These are phyloP conservation scores for Heterodera filipjevi DNA, from an alignment of 2,888 invertebrate genomes.

Conservation along the genomic window DNA sequence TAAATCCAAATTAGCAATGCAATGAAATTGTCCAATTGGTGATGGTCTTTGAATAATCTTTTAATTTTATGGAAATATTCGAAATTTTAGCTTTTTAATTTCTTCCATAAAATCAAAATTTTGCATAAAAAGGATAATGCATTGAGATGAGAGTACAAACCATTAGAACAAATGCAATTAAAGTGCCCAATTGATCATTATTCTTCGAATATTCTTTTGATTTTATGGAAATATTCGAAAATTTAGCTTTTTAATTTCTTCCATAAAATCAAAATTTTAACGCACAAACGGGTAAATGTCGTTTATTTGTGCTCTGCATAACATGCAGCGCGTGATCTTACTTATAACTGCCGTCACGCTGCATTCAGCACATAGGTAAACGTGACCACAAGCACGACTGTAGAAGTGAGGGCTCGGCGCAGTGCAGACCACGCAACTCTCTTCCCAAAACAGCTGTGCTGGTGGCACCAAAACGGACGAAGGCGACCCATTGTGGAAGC, in stretches of 20 bases:
- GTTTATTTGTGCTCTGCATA: neutral
- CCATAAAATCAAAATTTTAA: too few relatives aligned
- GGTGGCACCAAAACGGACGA: neutral
- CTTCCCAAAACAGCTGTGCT: neutral
- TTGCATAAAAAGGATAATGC: too few relatives aligned
- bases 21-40: too few relatives aligned
- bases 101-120: too few relatives aligned
- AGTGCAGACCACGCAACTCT: neutral
- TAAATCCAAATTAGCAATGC: too few relatives aligned
- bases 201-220: neutral
- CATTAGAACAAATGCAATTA: too few relatives aligned
- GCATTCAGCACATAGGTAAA: neutral
- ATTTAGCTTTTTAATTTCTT: neutral
- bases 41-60: too few relatives aligned
- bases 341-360: neutral
- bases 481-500: neutral
- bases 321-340: too few relatives aligned
- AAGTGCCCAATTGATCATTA: too few relatives aligned
- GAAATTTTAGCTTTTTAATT: too few relatives aligned
- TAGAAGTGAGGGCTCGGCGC: neutral
- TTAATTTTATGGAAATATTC: too few relatives aligned
- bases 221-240: neutral
- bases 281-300: neutral
- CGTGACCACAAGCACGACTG: neutral
- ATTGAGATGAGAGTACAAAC: too few relatives aligned